Evolutionary conservation across 1,140 invertebrate species (phyloP), one percentile per base, ranked within the genome.

Genomic region (Microplitis demolitor): DNA sequence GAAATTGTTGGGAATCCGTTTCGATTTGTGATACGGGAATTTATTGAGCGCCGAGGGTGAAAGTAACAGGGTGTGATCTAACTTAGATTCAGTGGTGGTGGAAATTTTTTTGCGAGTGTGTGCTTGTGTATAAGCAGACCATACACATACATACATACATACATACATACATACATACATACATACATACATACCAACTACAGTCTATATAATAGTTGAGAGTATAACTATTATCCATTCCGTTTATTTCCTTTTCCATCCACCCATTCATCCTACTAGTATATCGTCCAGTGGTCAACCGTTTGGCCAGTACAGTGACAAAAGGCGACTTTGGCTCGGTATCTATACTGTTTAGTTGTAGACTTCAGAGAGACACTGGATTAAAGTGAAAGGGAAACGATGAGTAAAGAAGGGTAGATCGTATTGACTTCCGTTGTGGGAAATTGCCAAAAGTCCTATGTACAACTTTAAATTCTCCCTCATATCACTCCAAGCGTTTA

Each of bases 371-470:
- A 39, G 33, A 45, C 62, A 16, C 62, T 16, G 16, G 37, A 14
- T 31, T 56, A 72, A 35, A 63, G 68, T 37, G 64, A 72, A 66
- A 76, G 69, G 53, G 68, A 33, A 70, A 69, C 58, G 66, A 63
- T 71, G 31, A 71, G 58, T 61, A 54, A 74, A 31, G 11, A 45
- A n/a, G 56, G 54, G 34, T 8, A 35, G 31, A 54, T 3, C 75
- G 78, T 79, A 80, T 79, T 79, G 80, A 80, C 79, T 79, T 80
- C 77, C 78, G 79, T 74, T 71, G 77, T 77, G 74, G 66, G 75
- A 75, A 80, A 79, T 82, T 78, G 77, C 76, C 74, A 74, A 79
- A 79, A 79, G 76, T 78, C 76, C 71, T 71, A 70, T 68, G 72
- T 54, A 66, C 37, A 51, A 14, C 45, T 51, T 37, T 37, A 39